phyloP scores from a whole-genome alignment of 2,888 invertebrate genomes.

The Desoria tigrina region DNA sequence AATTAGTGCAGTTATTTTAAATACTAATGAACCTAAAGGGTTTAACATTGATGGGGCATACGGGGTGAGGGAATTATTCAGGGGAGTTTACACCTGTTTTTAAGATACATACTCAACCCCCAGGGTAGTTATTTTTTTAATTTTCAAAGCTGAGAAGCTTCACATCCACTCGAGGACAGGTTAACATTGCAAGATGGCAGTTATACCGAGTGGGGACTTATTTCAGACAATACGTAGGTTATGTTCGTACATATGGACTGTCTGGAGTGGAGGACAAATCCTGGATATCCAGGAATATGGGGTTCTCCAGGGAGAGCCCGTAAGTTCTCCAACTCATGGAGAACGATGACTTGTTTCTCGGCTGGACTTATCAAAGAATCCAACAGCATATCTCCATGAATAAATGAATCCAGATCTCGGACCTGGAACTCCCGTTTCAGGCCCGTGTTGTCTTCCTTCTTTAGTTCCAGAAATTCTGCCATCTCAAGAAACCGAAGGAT shows the following conservation, averaged over 20 bases:
- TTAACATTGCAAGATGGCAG: neutral
- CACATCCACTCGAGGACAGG: neutral
- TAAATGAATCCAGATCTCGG: constrained; percentile 21
- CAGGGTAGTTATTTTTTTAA: too few species aligned
- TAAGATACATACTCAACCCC: too few species aligned
- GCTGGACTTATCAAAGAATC: constrained; percentile 20
- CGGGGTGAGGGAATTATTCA: too few species aligned
- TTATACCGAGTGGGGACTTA: neutral
- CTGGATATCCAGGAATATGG: constrained; percentile 29
- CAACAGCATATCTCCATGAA: constrained; percentile 20
- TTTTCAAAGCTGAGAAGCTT: too few species aligned
- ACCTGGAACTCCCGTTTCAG: constrained; percentile 21
- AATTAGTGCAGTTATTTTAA: too few species aligned
- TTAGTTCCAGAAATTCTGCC: constrained; percentile 30
- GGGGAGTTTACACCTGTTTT: too few species aligned
- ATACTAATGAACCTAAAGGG: too few species aligned
- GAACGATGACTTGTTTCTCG: constrained; percentile 35
- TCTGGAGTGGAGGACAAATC: constrained; percentile 16
- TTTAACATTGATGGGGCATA: too few species aligned
- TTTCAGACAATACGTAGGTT: neutral
- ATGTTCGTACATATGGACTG: constrained; percentile 21
- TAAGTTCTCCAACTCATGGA: constrained; percentile 25
- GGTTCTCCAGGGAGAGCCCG: constrained; percentile 24
- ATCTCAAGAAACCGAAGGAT: constrained; percentile 26
- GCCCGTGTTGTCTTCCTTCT: constrained; percentile 29